Evolutionary conservation across 2,797 vertebrate species (phyloP).

Genomic region (Rhodeus uyekii): DNA sequence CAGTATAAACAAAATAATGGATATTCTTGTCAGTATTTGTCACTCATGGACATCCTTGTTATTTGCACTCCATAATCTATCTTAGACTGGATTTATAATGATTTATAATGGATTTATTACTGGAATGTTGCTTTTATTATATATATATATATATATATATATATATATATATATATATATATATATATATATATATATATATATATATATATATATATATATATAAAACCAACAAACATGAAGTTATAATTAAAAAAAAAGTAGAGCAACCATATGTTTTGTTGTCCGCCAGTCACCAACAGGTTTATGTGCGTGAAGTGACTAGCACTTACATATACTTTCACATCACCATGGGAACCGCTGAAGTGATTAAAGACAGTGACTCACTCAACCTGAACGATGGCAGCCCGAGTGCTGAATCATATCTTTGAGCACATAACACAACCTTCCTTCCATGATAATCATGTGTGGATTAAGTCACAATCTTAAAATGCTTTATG

Average conservation of each 20-base stretch:
- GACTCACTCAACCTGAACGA: background rate
- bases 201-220: too few species aligned
- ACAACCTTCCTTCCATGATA: background rate
- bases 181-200: too few species aligned
- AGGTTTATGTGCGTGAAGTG: background rate
- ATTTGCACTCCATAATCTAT: background rate
- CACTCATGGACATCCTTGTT: background rate
- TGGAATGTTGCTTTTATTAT: background rate
- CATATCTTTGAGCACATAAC: background rate
- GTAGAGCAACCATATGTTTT: slow-evolving; percentile 13
- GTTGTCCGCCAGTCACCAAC: background rate
- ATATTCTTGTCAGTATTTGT: background rate
- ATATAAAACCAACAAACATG: background rate
- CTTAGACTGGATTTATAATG: background rate
- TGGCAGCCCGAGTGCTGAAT: background rate
- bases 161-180: too few species aligned
- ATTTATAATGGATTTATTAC: too few species aligned
- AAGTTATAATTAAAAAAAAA: background rate
- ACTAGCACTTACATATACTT: background rate
- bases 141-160: too few species aligned
- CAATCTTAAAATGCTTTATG: background rate
- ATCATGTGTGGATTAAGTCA: background rate
- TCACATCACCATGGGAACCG: slow-evolving; percentile 26
- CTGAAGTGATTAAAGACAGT: slow-evolving; percentile 19
- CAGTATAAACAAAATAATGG: background rate